Evolutionary conservation across 2,888 invertebrate genomes (phyloP).

Genomic region (Dryadula phaetusa): DNA sequence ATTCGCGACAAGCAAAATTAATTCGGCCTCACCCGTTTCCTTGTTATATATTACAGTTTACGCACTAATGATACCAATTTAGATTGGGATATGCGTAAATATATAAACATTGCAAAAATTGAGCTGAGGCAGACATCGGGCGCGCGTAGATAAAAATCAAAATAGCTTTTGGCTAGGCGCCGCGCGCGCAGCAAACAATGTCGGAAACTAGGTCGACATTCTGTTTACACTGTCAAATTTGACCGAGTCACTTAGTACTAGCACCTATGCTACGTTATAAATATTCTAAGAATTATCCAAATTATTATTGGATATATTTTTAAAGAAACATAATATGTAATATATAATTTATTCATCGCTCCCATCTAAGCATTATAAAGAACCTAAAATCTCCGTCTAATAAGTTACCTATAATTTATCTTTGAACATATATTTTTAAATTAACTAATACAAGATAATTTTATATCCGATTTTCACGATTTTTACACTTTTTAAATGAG

Average conservation of each 20-base stretch:
- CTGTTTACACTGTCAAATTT: slow-evolving; percentile 62
- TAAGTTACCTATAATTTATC: too few relatives aligned
- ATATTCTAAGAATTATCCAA: slow-evolving; percentile 3
- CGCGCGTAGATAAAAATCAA: slow-evolving; percentile 75
- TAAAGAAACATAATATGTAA: neutral
- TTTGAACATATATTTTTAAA: too few relatives aligned
- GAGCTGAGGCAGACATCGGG: slow-evolving; percentile 62
- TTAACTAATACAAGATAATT: too few relatives aligned
- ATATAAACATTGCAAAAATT: slow-evolving; percentile 58
- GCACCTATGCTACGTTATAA: neutral
- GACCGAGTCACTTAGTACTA: slow-evolving; percentile 32
- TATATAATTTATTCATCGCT: too few relatives aligned
- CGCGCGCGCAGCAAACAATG: slow-evolving; percentile 69
- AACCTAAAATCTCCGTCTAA: too few relatives aligned
- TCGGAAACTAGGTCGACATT: slow-evolving; percentile 77
- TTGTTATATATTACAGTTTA: slow-evolving; percentile 31
- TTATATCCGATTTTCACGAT: too few relatives aligned
- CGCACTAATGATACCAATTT: slow-evolving; percentile 24
- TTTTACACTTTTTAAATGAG: too few relatives aligned
- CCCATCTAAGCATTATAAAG: too few relatives aligned
- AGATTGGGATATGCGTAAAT: slow-evolving; percentile 27
- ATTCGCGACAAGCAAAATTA: slow-evolving; percentile 24
- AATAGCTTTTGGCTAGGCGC: slow-evolving; percentile 81
- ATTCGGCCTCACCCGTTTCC: slow-evolving; percentile 19
- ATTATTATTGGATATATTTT: neutral